Conservation (phyloP, 2,888 invertebrate genomes). For the Epistrophella euchroma region DNA sequence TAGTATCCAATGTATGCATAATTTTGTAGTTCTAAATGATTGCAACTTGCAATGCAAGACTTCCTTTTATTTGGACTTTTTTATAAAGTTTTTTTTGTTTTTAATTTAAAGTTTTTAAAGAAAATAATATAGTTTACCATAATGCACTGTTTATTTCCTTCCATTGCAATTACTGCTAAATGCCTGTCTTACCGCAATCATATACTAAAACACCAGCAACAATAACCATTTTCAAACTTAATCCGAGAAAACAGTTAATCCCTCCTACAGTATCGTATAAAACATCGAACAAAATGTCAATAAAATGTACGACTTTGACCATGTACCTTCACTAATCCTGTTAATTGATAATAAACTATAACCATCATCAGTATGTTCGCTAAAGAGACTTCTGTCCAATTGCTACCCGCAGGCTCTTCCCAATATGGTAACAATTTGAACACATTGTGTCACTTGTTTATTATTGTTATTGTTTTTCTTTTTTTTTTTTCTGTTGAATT, state of each 20-base stretch:
- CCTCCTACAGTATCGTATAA: constrained; percentile 1
- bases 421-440: constrained; percentile 67
- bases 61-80: too few species aligned
- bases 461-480: constrained; percentile 52
- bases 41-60: too few species aligned
- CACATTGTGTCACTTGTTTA: constrained; percentile 72
- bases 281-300: constrained; percentile 54
- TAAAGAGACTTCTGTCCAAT: constrained; percentile 12
- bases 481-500: constrained; percentile 22
- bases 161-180: too few species aligned
- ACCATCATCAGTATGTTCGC: constrained; percentile 6
- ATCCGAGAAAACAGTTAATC: constrained; percentile 26
- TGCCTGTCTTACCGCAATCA: background rate
- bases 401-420: constrained; percentile 14
- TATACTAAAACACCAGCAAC: background rate
- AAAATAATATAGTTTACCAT: too few species aligned
- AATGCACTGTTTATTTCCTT: too few species aligned
- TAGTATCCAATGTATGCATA: too few species aligned
- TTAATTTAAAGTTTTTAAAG: too few species aligned
- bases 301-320: constrained; percentile 37
- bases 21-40: too few species aligned
- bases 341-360: constrained; percentile 72
- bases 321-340: constrained; percentile 71
- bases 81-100: too few species aligned
- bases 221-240: background rate